A percentile compares a stretch with the other conserved stretches of the same genome.
Evolutionary conservation across 2,797 vertebrate genomes (phyloP).

Genomic region (Brachyalestes nurse): DNA sequence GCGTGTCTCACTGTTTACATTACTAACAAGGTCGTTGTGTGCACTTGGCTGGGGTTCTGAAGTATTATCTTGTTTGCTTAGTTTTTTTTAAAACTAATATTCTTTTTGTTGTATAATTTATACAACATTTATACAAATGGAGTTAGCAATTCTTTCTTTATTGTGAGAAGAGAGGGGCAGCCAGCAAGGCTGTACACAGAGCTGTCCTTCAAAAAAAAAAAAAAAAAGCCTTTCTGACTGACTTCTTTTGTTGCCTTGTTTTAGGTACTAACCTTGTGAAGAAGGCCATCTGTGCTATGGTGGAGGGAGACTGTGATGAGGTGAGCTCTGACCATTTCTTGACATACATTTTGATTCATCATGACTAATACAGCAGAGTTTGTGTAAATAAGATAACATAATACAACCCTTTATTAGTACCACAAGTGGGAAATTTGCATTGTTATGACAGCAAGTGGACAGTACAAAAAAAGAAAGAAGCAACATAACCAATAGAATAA

Average conservation of each 20-base stretch:
- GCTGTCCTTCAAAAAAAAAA: background rate
- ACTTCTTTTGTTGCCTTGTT: slow-evolving; percentile 62
- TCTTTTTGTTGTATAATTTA: background rate
- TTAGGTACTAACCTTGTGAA: slow-evolving; percentile 99
- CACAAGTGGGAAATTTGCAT: too few species aligned
- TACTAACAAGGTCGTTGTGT: background rate
- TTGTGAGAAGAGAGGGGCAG: background rate
- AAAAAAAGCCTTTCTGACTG: background rate
- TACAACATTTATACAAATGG: too few species aligned
- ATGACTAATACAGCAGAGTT: background rate
- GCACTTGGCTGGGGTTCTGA: too few species aligned
- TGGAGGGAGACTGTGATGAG: slow-evolving; percentile 99
- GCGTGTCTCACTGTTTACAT: slow-evolving; percentile 53
- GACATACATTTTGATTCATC: background rate
- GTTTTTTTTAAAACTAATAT: background rate
- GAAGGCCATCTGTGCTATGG: slow-evolving; percentile 99
- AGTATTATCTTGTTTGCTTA: background rate
- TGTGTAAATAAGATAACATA: background rate
- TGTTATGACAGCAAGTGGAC: too few species aligned
- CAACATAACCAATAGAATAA: too few species aligned
- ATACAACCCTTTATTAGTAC: too few species aligned
- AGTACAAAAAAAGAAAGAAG: too few species aligned
- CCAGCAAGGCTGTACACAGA: too few species aligned
- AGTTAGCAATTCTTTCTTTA: background rate
- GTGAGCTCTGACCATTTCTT: slow-evolving; percentile 74